Conservation (phyloP, 2,888 invertebrate genomes). For the Drosophila atroscutellata region DNA sequence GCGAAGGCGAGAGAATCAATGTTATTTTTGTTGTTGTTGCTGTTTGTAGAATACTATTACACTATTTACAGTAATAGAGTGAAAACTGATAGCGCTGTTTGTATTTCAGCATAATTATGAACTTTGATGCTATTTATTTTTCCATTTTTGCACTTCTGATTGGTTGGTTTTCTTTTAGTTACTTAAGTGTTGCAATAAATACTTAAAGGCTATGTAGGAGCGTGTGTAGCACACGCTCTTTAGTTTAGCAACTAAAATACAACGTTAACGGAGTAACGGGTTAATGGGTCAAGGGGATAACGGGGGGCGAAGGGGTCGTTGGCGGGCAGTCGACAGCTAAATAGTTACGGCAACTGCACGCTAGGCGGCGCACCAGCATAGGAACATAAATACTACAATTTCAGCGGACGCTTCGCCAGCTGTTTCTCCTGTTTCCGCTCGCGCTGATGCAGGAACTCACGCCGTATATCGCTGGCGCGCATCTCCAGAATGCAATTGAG, state of each 20-base stretch:
- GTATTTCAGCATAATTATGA: slow-evolving; percentile 57
- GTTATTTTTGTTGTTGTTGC: slow-evolving; percentile 20
- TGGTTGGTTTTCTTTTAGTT: slow-evolving; percentile 54
- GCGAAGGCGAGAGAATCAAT: slow-evolving; percentile 42
- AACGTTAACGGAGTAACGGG: slow-evolving; percentile 43
- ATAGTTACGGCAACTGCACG: slow-evolving; percentile 44
- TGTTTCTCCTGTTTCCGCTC: slow-evolving; percentile 86
- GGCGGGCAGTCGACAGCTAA: slow-evolving; percentile 28
- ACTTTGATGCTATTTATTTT: slow-evolving; percentile 66
- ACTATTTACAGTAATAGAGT: slow-evolving; percentile 51
- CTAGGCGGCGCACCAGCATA: slow-evolving; percentile 59
- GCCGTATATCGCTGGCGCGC: slow-evolving; percentile 91
- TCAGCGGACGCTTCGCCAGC: slow-evolving; percentile 78
- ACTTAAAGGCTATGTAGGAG: slow-evolving; percentile 69
- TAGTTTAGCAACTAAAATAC: slow-evolving; percentile 79
- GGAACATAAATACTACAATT: slow-evolving; percentile 82
- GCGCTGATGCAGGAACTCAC: slow-evolving; percentile 92
- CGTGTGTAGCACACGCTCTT: slow-evolving; percentile 70
- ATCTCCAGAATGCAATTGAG: slow-evolving; percentile 94
- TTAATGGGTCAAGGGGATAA: slow-evolving; percentile 25
- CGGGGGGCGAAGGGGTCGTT: slow-evolving; percentile 21
- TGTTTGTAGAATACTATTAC: slow-evolving; percentile 43
- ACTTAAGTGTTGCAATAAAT: slow-evolving; percentile 72
- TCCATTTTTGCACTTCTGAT: slow-evolving; percentile 56
- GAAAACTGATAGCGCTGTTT: slow-evolving; percentile 37